Evolutionary conservation across 30 jellyfish, hydroid and myxozoan genomes (phyloP), one percentile per base, ranked within the genome.

Genomic region (Sanderia malayensis): DNA sequence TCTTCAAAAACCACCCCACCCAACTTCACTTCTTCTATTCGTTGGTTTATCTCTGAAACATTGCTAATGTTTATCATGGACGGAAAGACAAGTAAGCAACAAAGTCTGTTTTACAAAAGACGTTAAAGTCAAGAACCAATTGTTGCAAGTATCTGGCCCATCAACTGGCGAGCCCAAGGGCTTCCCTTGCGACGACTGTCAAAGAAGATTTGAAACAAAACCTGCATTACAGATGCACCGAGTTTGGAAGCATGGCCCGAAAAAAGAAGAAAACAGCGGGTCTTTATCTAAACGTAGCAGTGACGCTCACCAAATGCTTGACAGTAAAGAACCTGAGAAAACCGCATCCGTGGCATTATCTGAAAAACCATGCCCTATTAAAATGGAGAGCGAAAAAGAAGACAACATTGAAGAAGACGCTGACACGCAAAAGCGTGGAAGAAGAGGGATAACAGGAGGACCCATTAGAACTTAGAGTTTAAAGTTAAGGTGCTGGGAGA

Each of bases 381-480:
- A 37, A 37, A 37, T 13, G 13, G 52, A 37, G 52, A 37, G 52
- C 10, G 13, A 37, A 6, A 37, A 37, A 37, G 13, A 37, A 13
- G 52, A 37, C 52, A 37, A 37, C 52, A 37, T 4, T 13, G 52
- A 37, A 37, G 13, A 37, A 13, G 52, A 37, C 10, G 52, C 52
- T 37, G 52, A 37, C 10, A 37, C 52, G 6, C 52, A 37, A 37
- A 30, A 62, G 74, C 23, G 25, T 20, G 53, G 74, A 28, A 61
- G 74, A 28, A 61, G 53, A 61, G 74, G 74, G 55, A 20, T 11
- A 61, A 61, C 18, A 25, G 74, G 26, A 61, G 74, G 53, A 46
- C 41, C 4, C 21, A 47, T 17, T 61, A 24, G 8, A 46, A 61
- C 55, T n/a, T 61, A 15, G 53, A 6, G 33, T 61, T 61, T 17